A percentile compares a stretch with the other conserved stretches of the same genome.
Evolutionary conservation across 2,888 invertebrate genomes (phyloP).

Genomic region (Diaperis boleti): DNA sequence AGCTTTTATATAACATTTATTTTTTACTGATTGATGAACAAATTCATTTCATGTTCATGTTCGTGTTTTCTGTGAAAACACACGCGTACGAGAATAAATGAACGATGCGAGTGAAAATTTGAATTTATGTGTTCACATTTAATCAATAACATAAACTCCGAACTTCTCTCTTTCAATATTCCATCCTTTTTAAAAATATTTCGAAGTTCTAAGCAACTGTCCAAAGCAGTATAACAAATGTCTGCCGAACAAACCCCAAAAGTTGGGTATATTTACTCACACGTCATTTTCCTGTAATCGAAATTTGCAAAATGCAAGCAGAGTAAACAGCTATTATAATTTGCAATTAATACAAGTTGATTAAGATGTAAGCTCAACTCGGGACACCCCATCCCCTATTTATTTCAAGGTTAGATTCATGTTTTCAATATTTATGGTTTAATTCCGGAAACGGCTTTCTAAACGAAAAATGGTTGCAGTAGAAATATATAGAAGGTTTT

Average conservation of each 20-base stretch:
- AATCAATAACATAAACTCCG: too few species aligned
- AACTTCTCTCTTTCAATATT: too few species aligned
- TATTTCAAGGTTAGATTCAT: background rate
- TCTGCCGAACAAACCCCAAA: slow-evolving; percentile 4
- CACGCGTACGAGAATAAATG: too few species aligned
- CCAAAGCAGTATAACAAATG: background rate
- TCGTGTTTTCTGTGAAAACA: too few species aligned
- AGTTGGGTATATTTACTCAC: background rate
- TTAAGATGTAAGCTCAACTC: background rate
- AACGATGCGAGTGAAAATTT: too few species aligned
- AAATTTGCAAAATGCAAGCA: slow-evolving; percentile 3
- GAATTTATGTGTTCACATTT: too few species aligned
- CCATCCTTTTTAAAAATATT: too few species aligned
- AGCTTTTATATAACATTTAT: too few species aligned
- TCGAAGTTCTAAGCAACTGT: too few species aligned
- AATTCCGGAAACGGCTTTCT: slow-evolving; percentile 6
- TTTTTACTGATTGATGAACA: too few species aligned
- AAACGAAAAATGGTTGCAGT: background rate
- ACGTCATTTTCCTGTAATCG: slow-evolving; percentile 6
- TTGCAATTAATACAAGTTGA: slow-evolving; percentile 16
- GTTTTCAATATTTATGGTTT: slow-evolving; percentile 12
- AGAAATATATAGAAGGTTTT: slow-evolving; percentile 6
- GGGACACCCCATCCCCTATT: slow-evolving; percentile 1
- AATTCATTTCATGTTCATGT: too few species aligned
- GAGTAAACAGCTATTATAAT: slow-evolving; percentile 4